A percentile compares a stretch with the other conserved stretches of the same genome.
Conservation (phyloP, 2,797 vertebrate species). For the Natrix natrix region DNA sequence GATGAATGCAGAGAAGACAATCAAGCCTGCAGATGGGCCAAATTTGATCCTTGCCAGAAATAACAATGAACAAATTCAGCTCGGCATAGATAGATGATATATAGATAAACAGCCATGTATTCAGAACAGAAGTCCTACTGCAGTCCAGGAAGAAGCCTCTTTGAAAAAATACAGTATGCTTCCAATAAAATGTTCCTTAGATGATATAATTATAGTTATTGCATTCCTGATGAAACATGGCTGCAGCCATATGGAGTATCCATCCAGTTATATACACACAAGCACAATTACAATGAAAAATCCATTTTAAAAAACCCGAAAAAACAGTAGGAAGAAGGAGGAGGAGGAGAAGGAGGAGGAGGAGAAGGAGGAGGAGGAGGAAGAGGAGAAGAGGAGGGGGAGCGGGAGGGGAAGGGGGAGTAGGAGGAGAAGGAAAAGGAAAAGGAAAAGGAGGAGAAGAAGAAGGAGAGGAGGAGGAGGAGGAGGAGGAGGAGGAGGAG, state of each 20-base stretch:
- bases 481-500: no score
- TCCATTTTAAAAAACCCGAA: not conserved
- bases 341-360: no score
- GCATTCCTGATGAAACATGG: not conserved
- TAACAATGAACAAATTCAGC: slow-evolving; percentile 17
- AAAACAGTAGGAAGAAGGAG: no score
- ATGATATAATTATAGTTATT: not conserved
- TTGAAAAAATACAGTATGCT: not conserved
- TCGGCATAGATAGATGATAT: not conserved
- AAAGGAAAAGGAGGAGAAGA: no score
- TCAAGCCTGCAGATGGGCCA: slow-evolving; percentile 14
- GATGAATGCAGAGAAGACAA: not conserved
- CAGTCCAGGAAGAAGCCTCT: not conserved
- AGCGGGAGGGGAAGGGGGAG: no score
- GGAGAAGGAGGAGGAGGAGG: no score
- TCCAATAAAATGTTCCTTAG: not conserved
- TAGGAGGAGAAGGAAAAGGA: no score
- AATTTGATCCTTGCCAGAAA: slow-evolving; percentile 3
- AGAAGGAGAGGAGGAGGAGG: no score
- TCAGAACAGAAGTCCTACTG: slow-evolving; percentile 14
- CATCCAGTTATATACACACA: no score
- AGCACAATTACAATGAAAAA: not conserved
- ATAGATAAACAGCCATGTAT: not conserved
- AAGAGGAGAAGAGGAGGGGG: no score
- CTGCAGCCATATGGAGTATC: not conserved